phyloP scores from a whole-genome alignment of 2,113 vertebrate species.

The Charina bottae region DNA sequence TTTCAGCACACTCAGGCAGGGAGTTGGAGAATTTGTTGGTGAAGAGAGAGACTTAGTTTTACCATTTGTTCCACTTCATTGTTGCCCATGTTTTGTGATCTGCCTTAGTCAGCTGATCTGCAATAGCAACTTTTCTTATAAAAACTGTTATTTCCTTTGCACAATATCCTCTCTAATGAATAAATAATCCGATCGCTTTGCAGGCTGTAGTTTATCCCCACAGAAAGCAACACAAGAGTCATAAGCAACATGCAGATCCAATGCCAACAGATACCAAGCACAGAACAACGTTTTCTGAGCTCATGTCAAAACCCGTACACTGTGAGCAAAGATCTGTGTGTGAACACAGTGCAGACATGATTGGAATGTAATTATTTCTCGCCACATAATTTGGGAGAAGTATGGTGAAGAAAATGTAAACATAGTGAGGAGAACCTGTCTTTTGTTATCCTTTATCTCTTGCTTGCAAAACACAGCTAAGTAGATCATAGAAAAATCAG shows the following conservation, averaged over 20 bases:
- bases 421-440: not conserved
- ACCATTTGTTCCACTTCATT: not conserved
- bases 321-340: not conserved
- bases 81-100: not conserved
- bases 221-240: not conserved
- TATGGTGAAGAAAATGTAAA: constrained; percentile 34
- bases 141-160: not conserved
- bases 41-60: not conserved
- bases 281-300: constrained; percentile 19
- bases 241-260: not conserved
- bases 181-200: not conserved
- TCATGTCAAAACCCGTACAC: not conserved
- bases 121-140: not conserved
- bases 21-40: not conserved
- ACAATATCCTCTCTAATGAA: not conserved
- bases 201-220: not conserved
- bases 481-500: constrained; percentile 39
- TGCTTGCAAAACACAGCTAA: constrained; percentile 23
- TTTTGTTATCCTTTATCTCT: constrained; percentile 45
- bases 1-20: not conserved
- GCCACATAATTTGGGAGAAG: constrained; percentile 26
- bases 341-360: not conserved
- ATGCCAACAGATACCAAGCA: not conserved
- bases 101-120: not conserved
- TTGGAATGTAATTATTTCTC: not conserved